A percentile compares a stretch with the other conserved stretches of the same genome.
Conservation (phyloP, 1,140 invertebrate genomes). For the Plectrocnemia conspersa region DNA sequence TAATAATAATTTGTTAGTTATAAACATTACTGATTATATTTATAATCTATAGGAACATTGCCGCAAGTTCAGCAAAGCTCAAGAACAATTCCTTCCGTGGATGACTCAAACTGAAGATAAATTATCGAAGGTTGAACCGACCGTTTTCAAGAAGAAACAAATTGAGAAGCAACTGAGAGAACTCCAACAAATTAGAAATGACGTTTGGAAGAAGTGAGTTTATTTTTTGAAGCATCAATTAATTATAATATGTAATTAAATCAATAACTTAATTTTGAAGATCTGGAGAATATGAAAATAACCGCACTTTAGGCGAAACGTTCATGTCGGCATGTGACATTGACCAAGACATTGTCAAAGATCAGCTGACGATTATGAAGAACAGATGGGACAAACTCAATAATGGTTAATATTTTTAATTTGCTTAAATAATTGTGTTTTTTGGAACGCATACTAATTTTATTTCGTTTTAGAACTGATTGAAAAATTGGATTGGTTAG, state of each 20-base stretch:
- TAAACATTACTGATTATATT: not conserved
- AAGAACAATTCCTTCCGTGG: constrained; percentile 86
- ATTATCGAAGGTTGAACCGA: constrained; percentile 70
- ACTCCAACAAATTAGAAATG: constrained; percentile 84
- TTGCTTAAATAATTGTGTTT: not conserved
- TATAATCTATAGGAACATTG: constrained; percentile 66
- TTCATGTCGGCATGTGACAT: constrained; percentile 81
- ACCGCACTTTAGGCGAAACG: constrained; percentile 76
- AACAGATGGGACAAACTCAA: constrained; percentile 87
- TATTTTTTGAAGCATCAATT: not conserved
- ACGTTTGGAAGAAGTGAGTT: constrained; percentile 72
- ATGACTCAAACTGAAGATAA: constrained; percentile 81
- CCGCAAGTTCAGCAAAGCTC: constrained; percentile 79
- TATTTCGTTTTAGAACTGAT: constrained; percentile 48
- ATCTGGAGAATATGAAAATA: constrained; percentile 88
- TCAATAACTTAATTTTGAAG: constrained; percentile 42
- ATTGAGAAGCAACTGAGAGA: constrained; percentile 87
- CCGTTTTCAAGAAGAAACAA: constrained; percentile 77
- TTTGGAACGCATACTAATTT: not conserved
- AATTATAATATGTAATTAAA: not conserved
- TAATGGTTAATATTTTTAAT: constrained; percentile 59
- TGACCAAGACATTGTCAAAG: constrained; percentile 84
- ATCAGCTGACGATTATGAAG: constrained; percentile 74
- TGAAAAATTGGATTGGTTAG: constrained; percentile 64
- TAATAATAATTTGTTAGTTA: constrained; percentile 13